These are phyloP conservation scores for Marmota flaviventris DNA, from an alignment of 2,113 vertebrate genomes.

Conservation along the genomic window DNA sequence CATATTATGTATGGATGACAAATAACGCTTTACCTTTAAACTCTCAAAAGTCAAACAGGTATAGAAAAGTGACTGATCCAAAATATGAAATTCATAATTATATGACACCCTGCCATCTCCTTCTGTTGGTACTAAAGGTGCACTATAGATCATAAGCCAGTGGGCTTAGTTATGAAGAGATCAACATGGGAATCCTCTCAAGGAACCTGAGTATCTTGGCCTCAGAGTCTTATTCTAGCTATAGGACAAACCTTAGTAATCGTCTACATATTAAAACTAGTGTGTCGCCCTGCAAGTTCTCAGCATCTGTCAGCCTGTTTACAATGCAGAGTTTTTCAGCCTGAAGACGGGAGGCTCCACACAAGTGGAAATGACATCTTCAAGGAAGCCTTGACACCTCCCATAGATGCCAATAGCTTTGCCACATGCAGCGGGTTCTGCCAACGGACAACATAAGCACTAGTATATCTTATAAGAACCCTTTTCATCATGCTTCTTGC, in stretches of 20 bases:
- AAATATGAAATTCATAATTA: neutral
- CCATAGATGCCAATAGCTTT: neutral
- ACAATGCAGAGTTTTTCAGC: neutral
- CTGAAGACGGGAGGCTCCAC: neutral
- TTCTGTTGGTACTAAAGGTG: neutral
- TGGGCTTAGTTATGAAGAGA: neutral
- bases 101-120: neutral
- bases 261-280: neutral
- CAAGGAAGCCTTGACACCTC: neutral
- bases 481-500: neutral
- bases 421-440: neutral
- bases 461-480: neutral
- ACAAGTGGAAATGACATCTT: neutral
- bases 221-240: neutral
- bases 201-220: neutral
- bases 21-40: neutral
- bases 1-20: neutral
- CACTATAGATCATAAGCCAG: neutral
- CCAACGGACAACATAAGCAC: neutral
- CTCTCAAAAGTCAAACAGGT: neutral
- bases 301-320: neutral
- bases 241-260: neutral
- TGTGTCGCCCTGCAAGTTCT: neutral
- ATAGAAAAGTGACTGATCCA: neutral
- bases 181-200: neutral